Percentiles rank a stretch among this genome's conserved stretches.
phyloP scores from a whole-genome alignment of 2,797 vertebrate genomes.

The Chrosomus eos region DNA sequence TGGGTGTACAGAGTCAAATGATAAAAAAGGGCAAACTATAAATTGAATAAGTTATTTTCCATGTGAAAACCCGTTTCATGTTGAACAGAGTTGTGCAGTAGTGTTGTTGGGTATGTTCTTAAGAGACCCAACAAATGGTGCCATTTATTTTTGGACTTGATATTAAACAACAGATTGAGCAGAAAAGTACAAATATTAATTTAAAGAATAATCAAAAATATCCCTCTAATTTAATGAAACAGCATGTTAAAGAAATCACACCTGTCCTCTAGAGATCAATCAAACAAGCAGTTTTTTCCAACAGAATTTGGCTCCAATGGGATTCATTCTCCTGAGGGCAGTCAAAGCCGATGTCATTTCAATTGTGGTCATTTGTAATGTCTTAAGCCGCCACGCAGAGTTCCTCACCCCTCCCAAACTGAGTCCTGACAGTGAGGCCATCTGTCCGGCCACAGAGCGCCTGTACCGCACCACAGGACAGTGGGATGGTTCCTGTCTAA shows the following conservation, averaged over 20 bases:
- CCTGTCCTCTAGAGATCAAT: neutral
- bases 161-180: neutral
- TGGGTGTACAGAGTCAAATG: neutral
- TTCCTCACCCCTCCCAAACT: slow-evolving; percentile 3
- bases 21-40: neutral
- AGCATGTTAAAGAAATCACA: neutral
- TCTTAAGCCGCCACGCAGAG: slow-evolving; percentile 7
- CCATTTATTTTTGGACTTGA: neutral
- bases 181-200: neutral
- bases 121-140: neutral
- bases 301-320: neutral
- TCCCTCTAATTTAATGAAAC: neutral
- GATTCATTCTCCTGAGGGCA: neutral
- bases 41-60: neutral
- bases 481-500: slow-evolving; percentile 22
- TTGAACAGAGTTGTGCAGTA: too few relatives aligned
- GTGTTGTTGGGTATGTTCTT: too few relatives aligned
- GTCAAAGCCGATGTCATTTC: slow-evolving; percentile 19
- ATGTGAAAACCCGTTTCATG: neutral
- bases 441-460: slow-evolving; percentile 23
- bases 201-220: neutral
- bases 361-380: slow-evolving; percentile 16
- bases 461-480: slow-evolving; percentile 34
- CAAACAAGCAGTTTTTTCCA: neutral
- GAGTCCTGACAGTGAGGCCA: slow-evolving; percentile 21